Conservation (phyloP, 2,797 vertebrate species). For the Propithecus perrieri region DNA sequence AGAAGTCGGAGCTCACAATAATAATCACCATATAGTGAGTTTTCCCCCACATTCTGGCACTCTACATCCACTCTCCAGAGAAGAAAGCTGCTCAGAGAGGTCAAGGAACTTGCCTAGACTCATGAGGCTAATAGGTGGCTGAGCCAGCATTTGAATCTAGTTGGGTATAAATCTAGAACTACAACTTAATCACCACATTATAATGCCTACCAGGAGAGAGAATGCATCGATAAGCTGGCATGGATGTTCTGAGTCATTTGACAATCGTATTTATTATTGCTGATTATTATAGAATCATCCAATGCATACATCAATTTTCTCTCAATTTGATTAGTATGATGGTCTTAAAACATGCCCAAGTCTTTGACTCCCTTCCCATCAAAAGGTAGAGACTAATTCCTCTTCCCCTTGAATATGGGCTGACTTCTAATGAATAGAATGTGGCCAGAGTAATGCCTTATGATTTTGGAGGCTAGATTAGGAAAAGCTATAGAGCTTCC, state of each 20-base stretch:
- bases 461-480: neutral
- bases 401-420: neutral
- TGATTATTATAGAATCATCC: neutral
- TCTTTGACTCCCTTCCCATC: neutral
- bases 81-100: neutral
- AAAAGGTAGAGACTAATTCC: neutral
- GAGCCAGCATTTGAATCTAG: neutral
- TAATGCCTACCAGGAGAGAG: neutral
- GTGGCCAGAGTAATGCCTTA: neutral
- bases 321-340: neutral
- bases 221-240: neutral
- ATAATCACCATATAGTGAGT: rapidly evolving
- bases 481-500: neutral
- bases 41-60: neutral
- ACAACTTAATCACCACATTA: too few species aligned
- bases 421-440: neutral
- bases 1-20: too few species aligned
- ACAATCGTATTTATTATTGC: neutral
- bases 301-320: neutral
- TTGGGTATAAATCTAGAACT: neutral
- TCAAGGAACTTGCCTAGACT: neutral
- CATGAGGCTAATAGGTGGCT: neutral
- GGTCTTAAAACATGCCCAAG: neutral
- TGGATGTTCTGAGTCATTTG: neutral
- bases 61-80: neutral